Percentiles rank a stretch among this genome's conserved stretches.
These are phyloP conservation scores for Hystrix brachyura DNA, from an alignment of 2,113 vertebrate genomes.

Conservation along the genomic window DNA sequence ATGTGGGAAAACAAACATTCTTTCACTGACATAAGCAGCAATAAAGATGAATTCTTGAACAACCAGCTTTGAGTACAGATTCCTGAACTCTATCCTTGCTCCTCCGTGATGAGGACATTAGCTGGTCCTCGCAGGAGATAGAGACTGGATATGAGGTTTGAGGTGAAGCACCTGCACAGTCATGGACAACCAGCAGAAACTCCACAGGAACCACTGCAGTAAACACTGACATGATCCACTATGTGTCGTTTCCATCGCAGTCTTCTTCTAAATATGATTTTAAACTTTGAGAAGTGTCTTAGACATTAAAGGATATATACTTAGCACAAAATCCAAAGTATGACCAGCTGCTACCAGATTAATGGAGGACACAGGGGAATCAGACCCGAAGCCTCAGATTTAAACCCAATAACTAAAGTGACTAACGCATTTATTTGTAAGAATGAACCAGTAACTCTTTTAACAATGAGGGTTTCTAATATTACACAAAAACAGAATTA, in stretches of 20 bases:
- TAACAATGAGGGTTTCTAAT: slow-evolving; percentile 3
- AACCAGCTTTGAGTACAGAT: neutral
- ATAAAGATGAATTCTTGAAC: slow-evolving; percentile 14
- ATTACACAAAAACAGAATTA: slow-evolving; percentile 23
- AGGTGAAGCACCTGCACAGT: neutral
- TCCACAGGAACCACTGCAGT: neutral
- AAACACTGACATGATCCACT: neutral
- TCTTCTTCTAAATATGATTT: slow-evolving; percentile 14
- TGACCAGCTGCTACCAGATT: slow-evolving; percentile 33
- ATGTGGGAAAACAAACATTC: neutral
- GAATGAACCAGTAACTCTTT: slow-evolving; percentile 34
- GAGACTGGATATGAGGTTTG: neutral
- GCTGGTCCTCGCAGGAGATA: neutral
- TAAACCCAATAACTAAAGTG: slow-evolving; percentile 33
- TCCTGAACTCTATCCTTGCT: neutral
- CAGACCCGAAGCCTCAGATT: neutral
- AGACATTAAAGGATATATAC: slow-evolving; percentile 13
- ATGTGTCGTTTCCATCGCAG: neutral
- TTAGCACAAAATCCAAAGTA: slow-evolving; percentile 27
- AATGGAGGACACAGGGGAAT: neutral
- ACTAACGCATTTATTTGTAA: slow-evolving; percentile 44
- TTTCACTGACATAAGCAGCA: neutral
- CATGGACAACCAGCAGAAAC: slow-evolving; percentile 24
- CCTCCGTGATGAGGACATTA: neutral
- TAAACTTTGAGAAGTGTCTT: slow-evolving; percentile 35